Evolutionary conservation across 64 coral and sea anemone species (phyloP), one percentile per base, ranked within the genome.

Genomic region (Cladopsammia gracilis): DNA sequence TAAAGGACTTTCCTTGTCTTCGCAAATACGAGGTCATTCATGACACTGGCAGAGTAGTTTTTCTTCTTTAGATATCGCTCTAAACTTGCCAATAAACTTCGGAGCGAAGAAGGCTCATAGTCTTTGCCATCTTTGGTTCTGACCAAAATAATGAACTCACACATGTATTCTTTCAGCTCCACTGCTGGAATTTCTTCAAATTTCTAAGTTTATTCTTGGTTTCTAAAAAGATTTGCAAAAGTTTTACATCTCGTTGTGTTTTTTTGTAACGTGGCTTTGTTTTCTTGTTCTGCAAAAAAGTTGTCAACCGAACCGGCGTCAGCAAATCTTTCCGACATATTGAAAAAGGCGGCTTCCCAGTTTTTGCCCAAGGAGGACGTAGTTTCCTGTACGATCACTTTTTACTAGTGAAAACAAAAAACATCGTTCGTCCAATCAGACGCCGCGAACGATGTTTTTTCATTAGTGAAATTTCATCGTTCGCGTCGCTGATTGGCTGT

Each of bases 141-240:
- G 49, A 93, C 92, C 78, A 59, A 46, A 53, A 87, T 62, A 61
- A 88, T 88, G 59, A 93, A 93, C 71, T 93, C 84, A 87, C 83
- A 77, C 62, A 80, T 86, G 60, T 93, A 88, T 25, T n/a, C 75
- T 79, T 88, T 93, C 19, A 93, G 74, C 82, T 87, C 64, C 79
- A 87, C n/a, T 67, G 64, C 48, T n/a, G 73, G 49, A 15, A 93
- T 86, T 93, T 93, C 83, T 60, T 93, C 75, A 34, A 87, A 12
- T 34, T 93, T 88, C 84, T 87, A 10, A 19, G 3, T 73, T 93
- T 84, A 49, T 93, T 87, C 79, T 88, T 88, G 73, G 43, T 10
- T 20, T 13, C 78, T 23, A 88, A 62, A 88, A 93, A 88, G 84
- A 80, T 75, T 10, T 73, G 73, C 80, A 62, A 62, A 71, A 87